Evolutionary conservation across 2,797 vertebrate genomes (phyloP).

Genomic region (Fistularia commersonii): DNA sequence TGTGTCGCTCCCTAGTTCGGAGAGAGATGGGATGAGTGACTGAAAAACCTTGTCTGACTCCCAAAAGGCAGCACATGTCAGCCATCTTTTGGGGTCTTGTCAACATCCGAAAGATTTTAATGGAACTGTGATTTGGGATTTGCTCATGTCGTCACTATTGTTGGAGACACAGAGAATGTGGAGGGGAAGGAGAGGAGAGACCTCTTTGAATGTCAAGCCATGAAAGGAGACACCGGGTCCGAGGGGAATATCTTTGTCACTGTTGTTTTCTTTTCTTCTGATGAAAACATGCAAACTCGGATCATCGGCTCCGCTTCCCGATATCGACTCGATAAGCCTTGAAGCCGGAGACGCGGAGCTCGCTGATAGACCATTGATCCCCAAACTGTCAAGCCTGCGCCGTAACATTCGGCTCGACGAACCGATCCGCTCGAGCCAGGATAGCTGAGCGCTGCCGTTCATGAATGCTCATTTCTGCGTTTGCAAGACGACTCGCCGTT

Average conservation of each 20-base stretch:
- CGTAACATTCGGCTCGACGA: too few species aligned
- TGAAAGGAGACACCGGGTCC: constrained; percentile 52
- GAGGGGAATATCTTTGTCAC: constrained; percentile 27
- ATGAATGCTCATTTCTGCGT: too few species aligned
- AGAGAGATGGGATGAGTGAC: constrained; percentile 14
- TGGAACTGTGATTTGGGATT: constrained; percentile 68
- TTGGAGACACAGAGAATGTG: constrained; percentile 41
- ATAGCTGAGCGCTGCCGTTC: too few species aligned
- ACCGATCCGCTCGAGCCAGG: too few species aligned
- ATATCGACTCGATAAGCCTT: background rate
- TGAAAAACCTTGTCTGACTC: constrained; percentile 34
- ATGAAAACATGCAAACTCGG: too few species aligned
- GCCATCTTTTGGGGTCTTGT: constrained; percentile 56
- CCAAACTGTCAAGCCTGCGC: too few species aligned
- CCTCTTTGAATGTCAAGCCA: constrained; percentile 45
- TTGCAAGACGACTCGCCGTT: too few species aligned
- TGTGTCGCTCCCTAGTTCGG: constrained; percentile 33
- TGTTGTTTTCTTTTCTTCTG: background rate
- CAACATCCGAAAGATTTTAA: constrained; percentile 69
- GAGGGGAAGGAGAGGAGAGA: constrained; percentile 25
- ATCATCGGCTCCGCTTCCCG: too few species aligned
- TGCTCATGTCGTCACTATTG: constrained; percentile 42
- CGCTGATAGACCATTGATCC: too few species aligned
- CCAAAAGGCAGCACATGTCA: constrained; percentile 54
- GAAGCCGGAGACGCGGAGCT: too few species aligned